Base-by-base conservation (phyloP, 2,888 invertebrate species). In the Chalcosyrphus nemorum region DNA sequence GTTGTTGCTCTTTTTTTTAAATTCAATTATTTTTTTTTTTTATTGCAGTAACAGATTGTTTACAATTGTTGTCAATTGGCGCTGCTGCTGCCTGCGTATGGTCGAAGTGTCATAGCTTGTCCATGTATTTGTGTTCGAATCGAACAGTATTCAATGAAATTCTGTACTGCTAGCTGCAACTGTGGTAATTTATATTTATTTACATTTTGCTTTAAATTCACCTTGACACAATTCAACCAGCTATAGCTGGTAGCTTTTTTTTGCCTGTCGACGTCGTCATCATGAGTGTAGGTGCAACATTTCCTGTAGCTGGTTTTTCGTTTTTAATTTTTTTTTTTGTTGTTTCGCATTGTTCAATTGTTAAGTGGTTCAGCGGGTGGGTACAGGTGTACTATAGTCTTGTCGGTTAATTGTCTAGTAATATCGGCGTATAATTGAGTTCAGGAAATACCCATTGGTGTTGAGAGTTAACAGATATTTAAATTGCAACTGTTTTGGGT, bases 131-230 rank as follows among this genome's bases (percentile, higher is more conserved):
- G 63, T 68, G 63, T 80, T 57, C n/a, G 29, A 70, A 65, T 84
- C 74, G 84, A 84, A 75, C 52, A 70, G 38, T 68, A 38, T 80
- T 80, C 74, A 65, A 84, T 70, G 65, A 38, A 63, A 80, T 84
- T 80, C 57, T 29, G 24, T 45, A 54, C 11, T 57, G 66, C n/a
- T 27, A 15, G 47, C 65, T 71, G 81, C 71, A 75, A 84, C 80
- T 74, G 74, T 84, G 80, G 84, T 84, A 84, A 84, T 84, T 84
- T 84, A 84, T 84, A 80, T 84, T 84, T 84, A 84, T 84, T 84
- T 84, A 84, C 78, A 84, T 80, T 84, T 84, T 70, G 80, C 80
- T 74, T 80, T 80, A 80, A 80, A 84, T 84, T 84, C 84, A 84
- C 84, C 84, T 84, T 84, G 84, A 84, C 84, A 84, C 84, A 84